A percentile compares a stretch with the other conserved stretches of the same genome.
phyloP scores from a whole-genome alignment of 1,140 invertebrate species.

The Hyles euphorbiae region DNA sequence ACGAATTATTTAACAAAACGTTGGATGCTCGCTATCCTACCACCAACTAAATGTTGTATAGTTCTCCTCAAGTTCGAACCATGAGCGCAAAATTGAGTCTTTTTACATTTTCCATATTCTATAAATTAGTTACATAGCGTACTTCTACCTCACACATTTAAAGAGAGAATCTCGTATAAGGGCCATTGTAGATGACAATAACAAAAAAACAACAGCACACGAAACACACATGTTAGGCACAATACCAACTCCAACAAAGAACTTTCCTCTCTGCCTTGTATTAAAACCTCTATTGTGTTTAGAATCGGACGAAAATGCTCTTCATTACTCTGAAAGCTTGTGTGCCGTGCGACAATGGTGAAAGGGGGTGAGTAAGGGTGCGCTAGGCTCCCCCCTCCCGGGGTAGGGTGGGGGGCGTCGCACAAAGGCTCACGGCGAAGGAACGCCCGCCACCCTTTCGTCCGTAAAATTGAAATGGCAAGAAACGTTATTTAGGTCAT shows the following conservation, averaged over 20 bases:
- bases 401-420: slow-evolving; percentile 27
- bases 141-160: no score
- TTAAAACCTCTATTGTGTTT: slow-evolving; percentile 65
- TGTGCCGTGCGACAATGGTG: slow-evolving; percentile 64
- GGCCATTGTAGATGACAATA: slow-evolving; percentile 8
- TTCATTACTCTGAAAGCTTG: slow-evolving; percentile 73
- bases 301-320: slow-evolving; percentile 73
- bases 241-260: slow-evolving; percentile 59
- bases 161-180: no score
- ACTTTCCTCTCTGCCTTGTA: slow-evolving; percentile 69
- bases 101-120: no score
- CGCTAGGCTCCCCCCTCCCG: background rate
- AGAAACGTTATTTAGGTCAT: slow-evolving; percentile 71
- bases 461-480: slow-evolving; percentile 73
- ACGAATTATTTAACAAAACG: no score
- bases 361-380: slow-evolving; percentile 11
- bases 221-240: slow-evolving; percentile 60
- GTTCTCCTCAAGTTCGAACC: no score
- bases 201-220: slow-evolving; percentile 57
- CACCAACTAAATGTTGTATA: no score
- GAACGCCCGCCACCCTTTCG: slow-evolving; percentile 60
- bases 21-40: no score
- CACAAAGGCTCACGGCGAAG: slow-evolving; percentile 56
- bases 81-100: no score
- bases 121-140: no score